These are phyloP conservation scores for Capitella teleta DNA, from an alignment of 1,140 invertebrate species.

Conservation along the genomic window DNA sequence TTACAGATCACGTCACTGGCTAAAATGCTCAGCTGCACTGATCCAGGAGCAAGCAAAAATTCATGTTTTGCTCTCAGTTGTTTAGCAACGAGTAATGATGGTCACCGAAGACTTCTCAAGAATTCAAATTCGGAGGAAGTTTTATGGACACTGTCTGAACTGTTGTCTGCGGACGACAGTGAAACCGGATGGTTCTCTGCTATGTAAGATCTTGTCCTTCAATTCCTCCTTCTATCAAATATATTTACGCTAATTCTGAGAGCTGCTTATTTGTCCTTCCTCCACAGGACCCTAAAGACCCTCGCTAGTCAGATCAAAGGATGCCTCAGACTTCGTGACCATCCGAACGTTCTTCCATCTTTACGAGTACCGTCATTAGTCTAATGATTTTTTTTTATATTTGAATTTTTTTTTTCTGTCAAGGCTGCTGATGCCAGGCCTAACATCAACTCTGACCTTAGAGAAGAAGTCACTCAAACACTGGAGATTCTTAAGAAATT, in stretches of 20 bases:
- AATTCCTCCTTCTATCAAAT: neutral
- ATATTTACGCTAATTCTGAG: neutral
- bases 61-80: constrained; percentile 41
- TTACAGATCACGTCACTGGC: constrained; percentile 31
- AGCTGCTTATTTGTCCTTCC: neutral
- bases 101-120: constrained; percentile 27
- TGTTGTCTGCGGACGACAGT: constrained; percentile 29
- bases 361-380: too few species aligned
- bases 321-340: constrained; percentile 29
- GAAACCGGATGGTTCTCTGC: constrained; percentile 42
- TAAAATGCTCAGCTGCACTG: constrained; percentile 35
- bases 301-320: constrained; percentile 36
- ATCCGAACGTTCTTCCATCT: constrained; percentile 12
- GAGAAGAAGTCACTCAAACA: constrained; percentile 30
- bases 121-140: constrained; percentile 28
- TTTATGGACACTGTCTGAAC: constrained; percentile 20
- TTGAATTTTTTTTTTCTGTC: constrained; percentile 4
- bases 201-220: constrained; percentile 28
- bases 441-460: constrained; percentile 26
- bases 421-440: constrained; percentile 18
- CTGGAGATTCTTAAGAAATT: constrained; percentile 34
- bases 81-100: constrained; percentile 33
- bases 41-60: constrained; percentile 39
- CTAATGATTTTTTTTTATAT: too few species aligned
- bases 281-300: constrained; percentile 30